Base-by-base conservation (phyloP, 2,797 vertebrate species). In the Poeciliopsis presidionis region DNA sequence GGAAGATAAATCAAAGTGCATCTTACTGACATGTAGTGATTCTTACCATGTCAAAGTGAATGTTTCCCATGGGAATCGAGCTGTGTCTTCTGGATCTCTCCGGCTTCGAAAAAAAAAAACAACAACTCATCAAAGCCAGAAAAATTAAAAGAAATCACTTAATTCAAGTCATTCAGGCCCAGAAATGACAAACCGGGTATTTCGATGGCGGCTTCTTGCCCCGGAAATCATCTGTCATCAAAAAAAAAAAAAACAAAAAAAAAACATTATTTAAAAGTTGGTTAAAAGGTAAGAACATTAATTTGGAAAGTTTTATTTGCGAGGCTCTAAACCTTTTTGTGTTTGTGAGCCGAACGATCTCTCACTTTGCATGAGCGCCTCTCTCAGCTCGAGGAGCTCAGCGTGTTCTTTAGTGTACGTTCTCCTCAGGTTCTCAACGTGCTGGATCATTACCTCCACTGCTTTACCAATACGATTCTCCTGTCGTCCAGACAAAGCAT, bases 391-490 rank as follows among this genome's bases (percentile, higher is more conserved):
- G 86, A 98, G 92, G 25, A 99, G 95, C 81, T 99, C 98, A 0
- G 97, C 92, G 0, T 99, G 98, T 45, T 99, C 98, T 77, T 98
- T 99, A 1, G 97, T 95, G 0, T 99, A 99, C 95, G 97, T 96
- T 76, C 98, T 96, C 92, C 97, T 97, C 93, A 99, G 87, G 92
- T 99, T 99, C 90, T 99, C 98, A 73, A 99, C 98, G 0, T 99
- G 98, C 83, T 98, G 98, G 87, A 99, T 98, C 98, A 99, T 99
- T 76, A 99, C 97, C 91, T 99, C 98, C 85, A 99, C 97, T 0
- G 98, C 97, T 88, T 97, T 98, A 75, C 97, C 97, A 71, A 98
- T 97, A 7, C 98, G 95, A 78, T 93, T 97, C 90, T 99, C 98
- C 98, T 99, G 87, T 51, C 0, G 79, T 25, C 28, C 74, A 73